These are phyloP conservation scores for Bovichtus variegatus DNA, from an alignment of 2,797 vertebrate species.

Conservation along the genomic window DNA sequence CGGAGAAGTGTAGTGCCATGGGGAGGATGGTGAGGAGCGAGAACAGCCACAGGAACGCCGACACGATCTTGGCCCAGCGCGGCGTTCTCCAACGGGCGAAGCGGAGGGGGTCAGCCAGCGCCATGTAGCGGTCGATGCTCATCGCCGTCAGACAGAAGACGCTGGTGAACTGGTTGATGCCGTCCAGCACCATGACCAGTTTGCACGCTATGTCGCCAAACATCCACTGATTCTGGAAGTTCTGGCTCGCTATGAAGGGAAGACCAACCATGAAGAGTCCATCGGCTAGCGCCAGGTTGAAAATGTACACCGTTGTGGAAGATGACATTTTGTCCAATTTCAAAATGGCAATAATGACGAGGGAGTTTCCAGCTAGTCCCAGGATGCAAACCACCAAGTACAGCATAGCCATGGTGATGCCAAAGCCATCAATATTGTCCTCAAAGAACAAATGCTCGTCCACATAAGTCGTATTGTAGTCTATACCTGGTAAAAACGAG, in stretches of 20 bases:
- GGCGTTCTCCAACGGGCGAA: conserved; percentile 82
- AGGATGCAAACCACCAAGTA: conserved; percentile 81
- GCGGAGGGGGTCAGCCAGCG: conserved; percentile 74
- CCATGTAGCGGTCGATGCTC: conserved; percentile 88
- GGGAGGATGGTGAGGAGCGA: conserved; percentile 85
- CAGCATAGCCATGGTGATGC: conserved; percentile 76
- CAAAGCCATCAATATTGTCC: conserved; percentile 53
- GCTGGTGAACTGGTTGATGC: conserved; percentile 88
- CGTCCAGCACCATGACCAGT: conserved; percentile 85
- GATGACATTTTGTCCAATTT: conserved; percentile 85
- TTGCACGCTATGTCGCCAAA: conserved; percentile 83
- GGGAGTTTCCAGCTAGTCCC: conserved; percentile 82
- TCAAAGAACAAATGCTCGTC: conserved; percentile 52
- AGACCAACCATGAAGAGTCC: conserved; percentile 88
- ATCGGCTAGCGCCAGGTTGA: conserved; percentile 86
- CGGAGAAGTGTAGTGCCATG: conserved; percentile 83
- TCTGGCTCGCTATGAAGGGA: conserved; percentile 85
- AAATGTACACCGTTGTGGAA: conserved; percentile 84
- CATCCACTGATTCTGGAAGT: conserved; percentile 81
- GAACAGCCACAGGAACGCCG: conserved; percentile 79
- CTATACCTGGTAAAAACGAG: conserved; percentile 21
- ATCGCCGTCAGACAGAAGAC: conserved; percentile 85
- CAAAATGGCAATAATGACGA: conserved; percentile 80
- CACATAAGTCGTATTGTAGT: conserved; percentile 55
- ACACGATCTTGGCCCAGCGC: conserved; percentile 74